Percentiles rank a stretch among this genome's conserved stretches.
Conservation (phyloP, 23 tunicate genomes). For the Botrylloides violaceus region DNA sequence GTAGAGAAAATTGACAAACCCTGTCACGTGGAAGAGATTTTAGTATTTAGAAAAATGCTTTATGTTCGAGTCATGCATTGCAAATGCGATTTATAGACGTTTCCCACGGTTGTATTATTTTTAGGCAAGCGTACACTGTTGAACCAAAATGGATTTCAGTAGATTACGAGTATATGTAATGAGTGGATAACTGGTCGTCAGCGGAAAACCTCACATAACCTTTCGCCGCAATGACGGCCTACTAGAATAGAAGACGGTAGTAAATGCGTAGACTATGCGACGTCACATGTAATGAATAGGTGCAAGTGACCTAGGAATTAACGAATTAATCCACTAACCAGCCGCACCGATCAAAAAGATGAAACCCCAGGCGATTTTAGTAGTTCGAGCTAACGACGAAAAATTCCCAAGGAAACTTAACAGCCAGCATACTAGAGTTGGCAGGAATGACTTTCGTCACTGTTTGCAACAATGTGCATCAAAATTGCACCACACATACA, state of each 20-base stretch:
- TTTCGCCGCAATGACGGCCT: neutral
- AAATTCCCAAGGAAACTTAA: too few species aligned
- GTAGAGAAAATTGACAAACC: neutral
- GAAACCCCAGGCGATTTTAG: too few species aligned
- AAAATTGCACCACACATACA: too few species aligned
- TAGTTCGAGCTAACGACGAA: too few species aligned
- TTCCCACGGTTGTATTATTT: neutral
- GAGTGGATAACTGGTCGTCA: neutral
- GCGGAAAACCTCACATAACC: slow-evolving; percentile 4
- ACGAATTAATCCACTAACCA: neutral
- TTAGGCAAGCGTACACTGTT: neutral
- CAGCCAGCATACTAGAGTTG: too few species aligned
- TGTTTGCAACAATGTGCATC: too few species aligned
- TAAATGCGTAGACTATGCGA: neutral
- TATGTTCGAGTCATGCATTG: neutral
- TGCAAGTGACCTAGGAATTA: neutral
- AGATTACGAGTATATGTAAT: neutral
- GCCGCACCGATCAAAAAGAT: neutral
- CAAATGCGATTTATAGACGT: neutral
- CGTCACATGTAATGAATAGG: neutral
- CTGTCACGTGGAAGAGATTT: slow-evolving; percentile 1
- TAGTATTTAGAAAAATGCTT: neutral
- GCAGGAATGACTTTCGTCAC: too few species aligned
- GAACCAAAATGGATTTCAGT: neutral
- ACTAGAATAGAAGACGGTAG: neutral